phyloP scores from a whole-genome alignment of 2,888 invertebrate genomes.

The Morpho helenor region DNA sequence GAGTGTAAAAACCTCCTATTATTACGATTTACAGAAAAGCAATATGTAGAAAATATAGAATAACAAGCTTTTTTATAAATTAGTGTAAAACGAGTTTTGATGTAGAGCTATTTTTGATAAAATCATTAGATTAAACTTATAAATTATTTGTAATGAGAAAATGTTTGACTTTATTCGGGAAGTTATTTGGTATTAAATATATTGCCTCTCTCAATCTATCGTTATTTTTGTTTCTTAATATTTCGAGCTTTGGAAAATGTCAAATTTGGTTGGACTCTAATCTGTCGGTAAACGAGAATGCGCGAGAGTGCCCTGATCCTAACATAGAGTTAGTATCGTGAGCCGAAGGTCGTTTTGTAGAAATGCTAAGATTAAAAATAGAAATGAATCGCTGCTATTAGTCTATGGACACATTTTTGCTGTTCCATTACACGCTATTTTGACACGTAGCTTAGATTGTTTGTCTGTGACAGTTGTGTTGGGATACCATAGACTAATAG shows the following conservation, averaged over 20 bases:
- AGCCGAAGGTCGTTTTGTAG: slow-evolving; percentile 37
- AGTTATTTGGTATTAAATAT: too few relatives aligned
- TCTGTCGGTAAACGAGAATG: neutral
- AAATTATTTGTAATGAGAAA: too few relatives aligned
- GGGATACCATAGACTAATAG: slow-evolving; percentile 20
- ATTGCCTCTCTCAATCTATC: too few relatives aligned
- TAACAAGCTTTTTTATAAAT: neutral
- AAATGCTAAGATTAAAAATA: slow-evolving; percentile 38
- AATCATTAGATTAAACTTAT: neutral
- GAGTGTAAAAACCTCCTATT: too few relatives aligned
- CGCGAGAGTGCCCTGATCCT: slow-evolving; percentile 38
- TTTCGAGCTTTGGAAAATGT: slow-evolving; percentile 1
- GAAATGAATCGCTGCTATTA: slow-evolving; percentile 40
- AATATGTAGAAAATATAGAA: too few relatives aligned
- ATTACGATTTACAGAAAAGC: too few relatives aligned
- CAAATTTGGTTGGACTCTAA: neutral
- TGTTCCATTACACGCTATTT: slow-evolving; percentile 15
- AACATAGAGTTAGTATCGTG: slow-evolving; percentile 42
- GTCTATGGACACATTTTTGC: slow-evolving; percentile 21
- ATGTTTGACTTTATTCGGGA: too few relatives aligned
- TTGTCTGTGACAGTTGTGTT: slow-evolving; percentile 6
- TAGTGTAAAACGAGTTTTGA: neutral
- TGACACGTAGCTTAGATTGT: slow-evolving; percentile 11
- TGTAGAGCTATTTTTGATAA: neutral
- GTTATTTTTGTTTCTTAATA: neutral